These are phyloP conservation scores for Ostrea edulis DNA, from an alignment of 1,140 invertebrate species.

Conservation along the genomic window DNA sequence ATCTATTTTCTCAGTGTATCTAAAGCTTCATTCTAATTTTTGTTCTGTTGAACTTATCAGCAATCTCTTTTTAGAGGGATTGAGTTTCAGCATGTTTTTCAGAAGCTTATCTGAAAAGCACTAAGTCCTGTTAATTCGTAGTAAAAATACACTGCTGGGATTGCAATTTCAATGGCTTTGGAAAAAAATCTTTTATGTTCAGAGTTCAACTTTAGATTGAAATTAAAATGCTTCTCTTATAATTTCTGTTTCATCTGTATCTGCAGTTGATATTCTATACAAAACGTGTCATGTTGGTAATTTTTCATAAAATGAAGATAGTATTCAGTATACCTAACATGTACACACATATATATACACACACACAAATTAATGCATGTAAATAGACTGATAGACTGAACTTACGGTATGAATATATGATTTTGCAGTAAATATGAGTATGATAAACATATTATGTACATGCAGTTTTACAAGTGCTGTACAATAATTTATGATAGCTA, in stretches of 20 bases:
- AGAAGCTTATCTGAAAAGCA: constrained; percentile 24
- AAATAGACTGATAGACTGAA: no score
- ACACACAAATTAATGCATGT: no score
- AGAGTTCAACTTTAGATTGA: neutral
- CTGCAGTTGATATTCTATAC: no score
- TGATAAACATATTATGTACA: no score
- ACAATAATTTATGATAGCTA: no score
- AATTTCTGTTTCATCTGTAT: neutral
- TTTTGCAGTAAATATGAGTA: no score
- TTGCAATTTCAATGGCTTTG: constrained; percentile 25
- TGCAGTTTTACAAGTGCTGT: no score
- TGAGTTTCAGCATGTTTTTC: constrained; percentile 32
- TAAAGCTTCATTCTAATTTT: constrained; percentile 25
- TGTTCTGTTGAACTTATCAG: constrained; percentile 38
- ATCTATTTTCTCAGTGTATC: constrained; percentile 3
- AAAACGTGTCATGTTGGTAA: no score
- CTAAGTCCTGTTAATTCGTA: constrained; percentile 29
- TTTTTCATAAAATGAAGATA: no score
- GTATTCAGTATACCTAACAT: no score
- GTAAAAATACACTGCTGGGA: constrained; percentile 25
- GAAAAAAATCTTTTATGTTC: neutral
- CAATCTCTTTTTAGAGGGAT: constrained; percentile 31
- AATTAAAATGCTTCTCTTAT: neutral
- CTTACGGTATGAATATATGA: no score
- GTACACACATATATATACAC: no score